These are phyloP conservation scores for Poeciliopsis presidionis DNA, from an alignment of 2,797 vertebrate genomes.

Conservation along the genomic window DNA sequence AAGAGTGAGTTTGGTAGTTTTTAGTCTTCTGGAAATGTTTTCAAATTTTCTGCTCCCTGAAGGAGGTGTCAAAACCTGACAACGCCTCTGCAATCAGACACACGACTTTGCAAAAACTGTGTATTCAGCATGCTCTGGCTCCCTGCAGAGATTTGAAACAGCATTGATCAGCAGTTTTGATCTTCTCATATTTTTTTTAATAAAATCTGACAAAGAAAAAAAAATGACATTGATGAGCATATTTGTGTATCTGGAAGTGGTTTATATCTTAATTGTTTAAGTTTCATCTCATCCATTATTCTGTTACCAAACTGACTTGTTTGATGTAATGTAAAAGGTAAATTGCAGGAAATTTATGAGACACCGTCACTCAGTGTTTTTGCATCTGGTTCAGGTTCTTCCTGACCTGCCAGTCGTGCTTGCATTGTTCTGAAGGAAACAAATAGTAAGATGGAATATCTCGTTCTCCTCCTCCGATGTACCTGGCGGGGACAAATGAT, in stretches of 20 bases:
- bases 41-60: constrained; percentile 5
- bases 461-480: constrained; percentile 23
- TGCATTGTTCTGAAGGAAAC: constrained; percentile 16
- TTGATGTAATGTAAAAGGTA: constrained; percentile 35
- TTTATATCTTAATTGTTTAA: background rate
- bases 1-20: constrained; percentile 9
- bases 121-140: constrained; percentile 38
- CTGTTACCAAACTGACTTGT: constrained; percentile 13
- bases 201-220: constrained; percentile 9
- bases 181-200: background rate
- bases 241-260: background rate
- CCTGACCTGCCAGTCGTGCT: constrained; percentile 31
- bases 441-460: constrained; percentile 31
- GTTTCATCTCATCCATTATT: constrained; percentile 12
- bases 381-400: constrained; percentile 30
- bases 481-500: constrained; percentile 43
- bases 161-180: constrained; percentile 56
- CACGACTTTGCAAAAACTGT: constrained; percentile 33
- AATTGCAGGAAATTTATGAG: constrained; percentile 37
- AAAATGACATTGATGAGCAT: background rate
- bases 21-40: constrained; percentile 10
- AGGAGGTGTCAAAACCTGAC: constrained; percentile 42
- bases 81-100: constrained; percentile 25
- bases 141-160: constrained; percentile 33
- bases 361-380: constrained; percentile 44